Evolutionary conservation across 1,140 invertebrate genomes (phyloP).

Genomic region (Macrobrachium rosenbergii): DNA sequence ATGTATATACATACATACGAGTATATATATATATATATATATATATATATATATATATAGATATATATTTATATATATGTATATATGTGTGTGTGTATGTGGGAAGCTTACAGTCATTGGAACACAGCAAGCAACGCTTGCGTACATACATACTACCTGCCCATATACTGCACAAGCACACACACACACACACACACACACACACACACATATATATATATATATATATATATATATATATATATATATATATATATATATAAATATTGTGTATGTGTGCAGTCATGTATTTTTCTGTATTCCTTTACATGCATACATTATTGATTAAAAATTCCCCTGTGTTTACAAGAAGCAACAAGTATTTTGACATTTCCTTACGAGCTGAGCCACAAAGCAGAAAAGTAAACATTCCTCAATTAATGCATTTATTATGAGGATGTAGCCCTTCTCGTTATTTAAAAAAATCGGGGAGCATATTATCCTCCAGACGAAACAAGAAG

Average conservation of each 20-base stretch:
- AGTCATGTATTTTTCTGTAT: not conserved
- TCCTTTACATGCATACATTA: not conserved
- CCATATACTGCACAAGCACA: not conserved
- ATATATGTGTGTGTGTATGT: not conserved
- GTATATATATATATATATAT: too few relatives aligned
- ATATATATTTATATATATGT: too few relatives aligned
- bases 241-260: conserved; percentile 30
- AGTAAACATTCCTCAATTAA: too few relatives aligned
- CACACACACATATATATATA: conserved; percentile 27
- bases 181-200: not conserved
- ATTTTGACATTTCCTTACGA: too few relatives aligned
- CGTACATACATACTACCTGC: not conserved
- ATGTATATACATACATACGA: too few relatives aligned
- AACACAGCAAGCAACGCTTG: not conserved
- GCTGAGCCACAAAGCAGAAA: too few relatives aligned
- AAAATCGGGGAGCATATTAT: too few relatives aligned
- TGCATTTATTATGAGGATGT: too few relatives aligned
- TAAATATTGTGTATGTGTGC: not conserved
- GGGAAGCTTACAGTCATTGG: not conserved
- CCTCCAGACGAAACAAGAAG: too few relatives aligned
- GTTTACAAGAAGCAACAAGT: too few relatives aligned
- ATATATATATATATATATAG: too few relatives aligned
- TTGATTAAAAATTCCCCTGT: not conserved
- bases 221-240: conserved; percentile 40
- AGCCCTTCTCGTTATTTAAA: too few relatives aligned